Evolutionary conservation across 2,888 invertebrate species (phyloP).

Genomic region (Nymphalis polychloros): DNA sequence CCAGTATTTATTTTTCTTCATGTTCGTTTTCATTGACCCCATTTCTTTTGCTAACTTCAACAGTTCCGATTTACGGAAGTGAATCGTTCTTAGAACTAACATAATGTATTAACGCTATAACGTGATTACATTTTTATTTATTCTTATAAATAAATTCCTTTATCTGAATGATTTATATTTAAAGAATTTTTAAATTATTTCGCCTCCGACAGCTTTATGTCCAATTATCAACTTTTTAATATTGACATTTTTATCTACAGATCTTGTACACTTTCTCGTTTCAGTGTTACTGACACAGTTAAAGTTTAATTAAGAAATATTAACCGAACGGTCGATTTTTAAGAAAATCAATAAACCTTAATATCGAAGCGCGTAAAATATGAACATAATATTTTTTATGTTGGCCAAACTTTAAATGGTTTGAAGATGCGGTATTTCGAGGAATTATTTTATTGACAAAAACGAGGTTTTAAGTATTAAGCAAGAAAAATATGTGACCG

Average conservation of each 20-base stretch:
- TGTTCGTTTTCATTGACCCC: constrained; percentile 33
- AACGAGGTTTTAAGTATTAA: constrained; percentile 29
- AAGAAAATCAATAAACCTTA: constrained; percentile 45
- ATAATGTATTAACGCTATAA: neutral
- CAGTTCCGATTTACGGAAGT: constrained; percentile 26
- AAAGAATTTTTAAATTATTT: constrained; percentile 28
- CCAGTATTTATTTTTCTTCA: constrained; percentile 22
- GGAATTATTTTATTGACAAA: constrained; percentile 35
- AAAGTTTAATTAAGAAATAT: constrained; percentile 36
- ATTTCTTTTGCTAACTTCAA: constrained; percentile 21
- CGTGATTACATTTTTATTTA: neutral
- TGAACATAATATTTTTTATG: constrained; percentile 36
- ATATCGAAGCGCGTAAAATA: constrained; percentile 38
- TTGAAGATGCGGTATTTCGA: constrained; percentile 39
- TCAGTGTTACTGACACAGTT: constrained; percentile 36
- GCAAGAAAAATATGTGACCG: constrained; percentile 1
- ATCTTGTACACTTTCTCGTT: constrained; percentile 29
- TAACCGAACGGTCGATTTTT: constrained; percentile 34
- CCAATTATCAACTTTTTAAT: constrained; percentile 34
- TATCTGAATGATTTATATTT: constrained; percentile 31
- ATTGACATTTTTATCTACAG: constrained; percentile 41
- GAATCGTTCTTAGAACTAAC: constrained; percentile 14
- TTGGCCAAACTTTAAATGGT: constrained; percentile 31
- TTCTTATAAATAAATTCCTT: neutral
- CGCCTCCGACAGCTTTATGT: constrained; percentile 40